Percentiles rank a stretch among this genome's conserved stretches.
These are phyloP conservation scores for Turnix velox DNA, from an alignment of 2,113 vertebrate species.

Conservation along the genomic window DNA sequence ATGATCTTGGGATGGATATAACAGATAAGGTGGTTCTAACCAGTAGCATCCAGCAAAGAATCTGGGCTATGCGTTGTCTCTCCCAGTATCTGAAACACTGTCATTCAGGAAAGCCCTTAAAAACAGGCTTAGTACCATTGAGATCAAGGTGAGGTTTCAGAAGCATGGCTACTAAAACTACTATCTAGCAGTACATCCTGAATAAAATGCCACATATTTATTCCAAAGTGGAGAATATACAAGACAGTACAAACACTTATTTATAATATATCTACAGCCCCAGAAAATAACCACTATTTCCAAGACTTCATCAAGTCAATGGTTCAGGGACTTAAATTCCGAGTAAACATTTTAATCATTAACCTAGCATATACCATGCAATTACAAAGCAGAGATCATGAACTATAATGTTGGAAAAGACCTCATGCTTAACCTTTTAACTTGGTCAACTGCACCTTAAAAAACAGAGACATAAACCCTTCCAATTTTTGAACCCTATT, in stretches of 20 bases:
- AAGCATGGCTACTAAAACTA: not conserved
- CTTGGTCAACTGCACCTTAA: not conserved
- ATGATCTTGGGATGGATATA: not conserved
- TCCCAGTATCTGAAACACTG: not conserved
- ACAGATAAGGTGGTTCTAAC: not conserved
- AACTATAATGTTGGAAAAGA: not conserved
- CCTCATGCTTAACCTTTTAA: not conserved
- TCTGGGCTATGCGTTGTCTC: rapidly evolving
- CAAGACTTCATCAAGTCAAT: not conserved
- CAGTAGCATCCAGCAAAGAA: not conserved
- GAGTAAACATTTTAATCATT: not conserved
- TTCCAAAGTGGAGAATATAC: not conserved
- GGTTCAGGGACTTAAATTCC: not conserved
- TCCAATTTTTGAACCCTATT: not conserved
- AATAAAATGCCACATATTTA: not conserved
- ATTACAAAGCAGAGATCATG: not conserved
- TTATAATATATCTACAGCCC: not conserved
- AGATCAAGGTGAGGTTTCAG: not conserved
- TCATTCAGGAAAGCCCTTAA: not conserved
- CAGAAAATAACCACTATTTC: not conserved
- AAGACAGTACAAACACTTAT: not conserved
- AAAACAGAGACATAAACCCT: not conserved
- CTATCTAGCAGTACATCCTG: not conserved
- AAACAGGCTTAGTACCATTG: not conserved
- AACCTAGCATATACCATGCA: not conserved